Evolutionary conservation across 2,888 invertebrate species (phyloP).

Genomic region (Melanargia galathea): DNA sequence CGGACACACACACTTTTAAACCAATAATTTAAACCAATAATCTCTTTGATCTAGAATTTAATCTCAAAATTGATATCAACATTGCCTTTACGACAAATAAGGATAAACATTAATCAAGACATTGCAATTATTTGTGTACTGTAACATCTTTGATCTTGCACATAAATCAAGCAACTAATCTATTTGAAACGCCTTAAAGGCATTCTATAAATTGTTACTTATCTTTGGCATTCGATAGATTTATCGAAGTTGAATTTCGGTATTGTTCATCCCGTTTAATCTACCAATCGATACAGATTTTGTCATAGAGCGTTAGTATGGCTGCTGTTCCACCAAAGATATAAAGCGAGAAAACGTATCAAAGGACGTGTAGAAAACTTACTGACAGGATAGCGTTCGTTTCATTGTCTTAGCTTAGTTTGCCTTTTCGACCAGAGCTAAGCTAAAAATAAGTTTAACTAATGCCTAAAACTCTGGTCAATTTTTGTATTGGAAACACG

Average conservation of each 20-base stretch:
- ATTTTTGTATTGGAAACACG: no score
- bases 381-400: no score
- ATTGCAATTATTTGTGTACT: neutral
- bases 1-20: no score
- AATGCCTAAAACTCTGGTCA: no score
- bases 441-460: no score
- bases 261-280: neutral
- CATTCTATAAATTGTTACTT: slow-evolving; percentile 29
- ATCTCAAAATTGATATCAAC: neutral
- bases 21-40: no score
- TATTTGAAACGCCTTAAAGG: slow-evolving; percentile 14
- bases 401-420: no score
- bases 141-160: slow-evolving; percentile 7
- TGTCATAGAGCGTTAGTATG: neutral
- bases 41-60: neutral
- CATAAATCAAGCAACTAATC: slow-evolving; percentile 13
- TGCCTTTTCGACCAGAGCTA: no score
- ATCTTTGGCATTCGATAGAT: slow-evolving; percentile 28
- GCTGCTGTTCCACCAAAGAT: no score
- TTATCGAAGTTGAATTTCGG: slow-evolving; percentile 19
- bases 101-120: neutral
- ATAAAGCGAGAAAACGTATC: no score
- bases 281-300: neutral
- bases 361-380: no score
- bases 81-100: neutral